Base-by-base conservation (phyloP, 2,797 vertebrate genomes). In the Anguilla obscura region DNA sequence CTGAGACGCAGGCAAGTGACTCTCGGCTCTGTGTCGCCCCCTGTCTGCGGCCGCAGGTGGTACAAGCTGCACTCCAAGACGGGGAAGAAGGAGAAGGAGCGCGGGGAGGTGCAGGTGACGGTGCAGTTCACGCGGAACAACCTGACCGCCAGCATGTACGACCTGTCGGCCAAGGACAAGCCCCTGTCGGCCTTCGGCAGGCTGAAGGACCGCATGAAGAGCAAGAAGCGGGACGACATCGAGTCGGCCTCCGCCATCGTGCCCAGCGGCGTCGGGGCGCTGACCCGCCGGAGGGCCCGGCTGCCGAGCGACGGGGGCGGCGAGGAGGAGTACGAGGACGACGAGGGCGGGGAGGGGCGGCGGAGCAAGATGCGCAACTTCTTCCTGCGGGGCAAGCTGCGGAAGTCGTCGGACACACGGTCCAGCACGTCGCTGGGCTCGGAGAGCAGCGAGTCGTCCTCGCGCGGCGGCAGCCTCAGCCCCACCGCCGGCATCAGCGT, bases 131-230 rank as follows among this genome's bases (percentile, higher is more conserved):
- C 97, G 0, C 94, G 98, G 3, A 97, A 98, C 96, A 99, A 94
- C 94, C 92, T 99, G 88, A 98, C 98, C 0, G 99, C 99, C 94
- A 99, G 99, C 95, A 99, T 99, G 99, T 99, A 99, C 0, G 98
- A 99, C 95, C 96, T 99, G 1, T 98, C 98, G 30, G 90, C 97
- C 91, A 99, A 98, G 93, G 98, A 99, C 92, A 99, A 99, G 91
- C 92, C 96, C 0, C 94, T 95, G 71, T 99, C 98, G 0, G 97
- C 98, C 86, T 98, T 99, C 14, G 95, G 96, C 82, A 98, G 97
- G 93, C 95, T 99, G 87, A 98, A 97, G 90, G 98, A 99, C 93
- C 98, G 98, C 89, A 95, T 99, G 91, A 97, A 94, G 40, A 98
- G 97, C 24, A 97, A 97, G 95, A 98, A 96, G 93, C 96, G 95